These are phyloP conservation scores for Pantherophis vulpinus DNA, from an alignment of 2,797 vertebrate species.

Conservation along the genomic window DNA sequence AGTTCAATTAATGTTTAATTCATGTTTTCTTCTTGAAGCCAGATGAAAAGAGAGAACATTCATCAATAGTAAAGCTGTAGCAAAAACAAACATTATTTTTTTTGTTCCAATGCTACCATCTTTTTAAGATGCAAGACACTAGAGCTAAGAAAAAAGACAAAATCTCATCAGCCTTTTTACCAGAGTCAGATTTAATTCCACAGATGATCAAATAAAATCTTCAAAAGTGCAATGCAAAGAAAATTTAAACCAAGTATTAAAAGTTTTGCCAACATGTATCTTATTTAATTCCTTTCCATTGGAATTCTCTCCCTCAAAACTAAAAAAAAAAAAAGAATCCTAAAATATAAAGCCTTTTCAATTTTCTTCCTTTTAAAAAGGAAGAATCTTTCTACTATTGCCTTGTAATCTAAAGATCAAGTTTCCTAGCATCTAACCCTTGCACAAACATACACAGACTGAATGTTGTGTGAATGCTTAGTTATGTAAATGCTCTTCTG, in stretches of 20 bases:
- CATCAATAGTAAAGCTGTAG: conserved; percentile 57
- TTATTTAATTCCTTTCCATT: conserved; percentile 23
- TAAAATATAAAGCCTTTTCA: neutral
- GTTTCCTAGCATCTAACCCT: neutral
- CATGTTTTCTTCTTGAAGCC: conserved; percentile 62
- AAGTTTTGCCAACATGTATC: neutral
- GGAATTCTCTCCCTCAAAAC: neutral
- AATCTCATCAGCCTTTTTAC: conserved; percentile 42
- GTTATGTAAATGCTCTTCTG: conserved; percentile 27
- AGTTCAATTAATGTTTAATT: conserved; percentile 71
- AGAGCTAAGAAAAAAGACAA: conserved; percentile 22
- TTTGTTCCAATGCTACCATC: conserved; percentile 44
- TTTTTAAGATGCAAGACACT: conserved; percentile 47
- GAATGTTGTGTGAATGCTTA: conserved; percentile 9
- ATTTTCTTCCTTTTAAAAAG: neutral
- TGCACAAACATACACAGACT: neutral
- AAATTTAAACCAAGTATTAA: conserved; percentile 14
- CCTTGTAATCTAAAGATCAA: conserved; percentile 12
- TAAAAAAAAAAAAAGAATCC: neutral
- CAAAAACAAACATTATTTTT: conserved; percentile 56
- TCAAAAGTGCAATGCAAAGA: neutral
- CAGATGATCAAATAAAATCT: conserved; percentile 40
- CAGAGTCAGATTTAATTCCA: conserved; percentile 25
- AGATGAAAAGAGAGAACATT: conserved; percentile 63
- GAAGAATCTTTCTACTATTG: neutral